Evolutionary conservation across 2,797 vertebrate genomes (phyloP).

Genomic region (Steatocranus sp.): DNA sequence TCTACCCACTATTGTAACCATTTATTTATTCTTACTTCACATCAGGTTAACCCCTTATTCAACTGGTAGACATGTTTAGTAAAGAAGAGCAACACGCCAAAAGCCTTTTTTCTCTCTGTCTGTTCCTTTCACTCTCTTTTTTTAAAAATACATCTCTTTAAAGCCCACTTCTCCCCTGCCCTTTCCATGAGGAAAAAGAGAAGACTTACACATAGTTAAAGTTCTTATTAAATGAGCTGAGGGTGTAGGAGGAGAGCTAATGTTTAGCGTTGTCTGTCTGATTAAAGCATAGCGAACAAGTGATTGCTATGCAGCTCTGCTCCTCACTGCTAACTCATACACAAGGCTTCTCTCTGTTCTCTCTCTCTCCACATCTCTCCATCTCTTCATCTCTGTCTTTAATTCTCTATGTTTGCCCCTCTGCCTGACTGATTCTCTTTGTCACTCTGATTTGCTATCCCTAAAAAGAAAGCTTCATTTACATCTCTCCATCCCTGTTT

Average conservation of each 20-base stretch:
- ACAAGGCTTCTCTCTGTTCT: slow-evolving; percentile 67
- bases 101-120: background rate
- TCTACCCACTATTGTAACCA: background rate
- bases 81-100: background rate
- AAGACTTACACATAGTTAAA: slow-evolving; percentile 25
- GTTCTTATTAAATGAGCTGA: slow-evolving; percentile 44
- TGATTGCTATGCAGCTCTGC: slow-evolving; percentile 71
- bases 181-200: slow-evolving; percentile 1
- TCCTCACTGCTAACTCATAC: slow-evolving; percentile 55
- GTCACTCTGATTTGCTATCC: slow-evolving; percentile 11
- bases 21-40: background rate
- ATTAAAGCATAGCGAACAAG: slow-evolving; percentile 62
- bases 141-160: background rate
- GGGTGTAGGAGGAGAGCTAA: slow-evolving; percentile 52
- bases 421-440: slow-evolving; percentile 13
- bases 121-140: background rate
- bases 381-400: slow-evolving; percentile 25
- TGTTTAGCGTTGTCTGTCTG: slow-evolving; percentile 60
- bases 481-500: background rate
- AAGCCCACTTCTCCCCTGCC: background rate
- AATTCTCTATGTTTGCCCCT: slow-evolving; percentile 26
- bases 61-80: background rate
- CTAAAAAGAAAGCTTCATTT: background rate
- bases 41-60: background rate
- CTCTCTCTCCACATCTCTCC: slow-evolving; percentile 13